These are phyloP conservation scores for Drosophila eohydei DNA, from an alignment of 2,888 invertebrate species.

Conservation along the genomic window DNA sequence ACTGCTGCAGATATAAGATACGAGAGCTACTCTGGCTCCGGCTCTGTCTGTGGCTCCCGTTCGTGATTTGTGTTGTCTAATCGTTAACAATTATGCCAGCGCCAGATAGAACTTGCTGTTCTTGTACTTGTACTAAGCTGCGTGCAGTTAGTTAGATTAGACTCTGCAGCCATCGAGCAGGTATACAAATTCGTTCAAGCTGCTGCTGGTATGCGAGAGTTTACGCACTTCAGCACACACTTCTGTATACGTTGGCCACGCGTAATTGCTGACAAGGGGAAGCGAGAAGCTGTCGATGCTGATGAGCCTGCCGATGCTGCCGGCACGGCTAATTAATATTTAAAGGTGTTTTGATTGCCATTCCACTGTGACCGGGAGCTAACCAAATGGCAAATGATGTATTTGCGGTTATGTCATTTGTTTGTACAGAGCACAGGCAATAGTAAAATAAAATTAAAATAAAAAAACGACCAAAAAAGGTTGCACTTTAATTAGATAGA, in stretches of 20 bases:
- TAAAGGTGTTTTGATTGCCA: conserved; percentile 69
- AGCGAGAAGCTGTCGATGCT: conserved; percentile 4
- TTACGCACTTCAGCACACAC: conserved; percentile 73
- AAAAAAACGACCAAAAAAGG: conserved; percentile 1
- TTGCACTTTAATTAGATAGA: conserved; percentile 24
- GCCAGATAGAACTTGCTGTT: conserved; percentile 28
- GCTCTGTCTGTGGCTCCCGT: conserved; percentile 41
- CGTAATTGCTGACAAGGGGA: conserved; percentile 51
- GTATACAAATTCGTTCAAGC: conserved; percentile 18
- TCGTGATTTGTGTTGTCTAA: conserved; percentile 78
- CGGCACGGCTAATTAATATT: conserved; percentile 73
- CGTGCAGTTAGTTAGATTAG: conserved; percentile 61
- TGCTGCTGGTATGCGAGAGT: conserved; percentile 33
- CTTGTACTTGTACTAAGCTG: conserved; percentile 41
- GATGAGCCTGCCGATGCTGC: conserved; percentile 6
- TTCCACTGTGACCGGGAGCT: conserved; percentile 20
- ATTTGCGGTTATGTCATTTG: conserved; percentile 65
- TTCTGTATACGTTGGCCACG: conserved; percentile 36
- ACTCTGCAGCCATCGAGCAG: conserved; percentile 37
- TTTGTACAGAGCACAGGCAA: neutral
- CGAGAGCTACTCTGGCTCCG: conserved; percentile 11
- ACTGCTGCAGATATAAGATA: conserved; percentile 33
- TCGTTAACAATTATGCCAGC: conserved; percentile 70
- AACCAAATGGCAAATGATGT: conserved; percentile 30
- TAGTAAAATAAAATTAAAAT: neutral